A percentile compares a stretch with the other conserved stretches of the same genome.
Conservation (phyloP, 2,888 invertebrate species). For the Campaea margaritaria region DNA sequence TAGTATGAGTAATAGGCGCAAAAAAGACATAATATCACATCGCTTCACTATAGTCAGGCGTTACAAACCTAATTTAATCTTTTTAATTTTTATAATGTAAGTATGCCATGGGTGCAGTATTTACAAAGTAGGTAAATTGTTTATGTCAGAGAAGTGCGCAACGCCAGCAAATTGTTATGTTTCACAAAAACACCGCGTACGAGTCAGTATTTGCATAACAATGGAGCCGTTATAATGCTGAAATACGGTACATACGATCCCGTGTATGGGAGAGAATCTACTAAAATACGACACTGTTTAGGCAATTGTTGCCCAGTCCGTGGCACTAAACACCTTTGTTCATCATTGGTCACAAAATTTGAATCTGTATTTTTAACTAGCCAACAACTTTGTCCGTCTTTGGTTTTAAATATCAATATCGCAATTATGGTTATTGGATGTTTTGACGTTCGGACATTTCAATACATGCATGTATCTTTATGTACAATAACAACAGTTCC, state of each 20-base stretch:
- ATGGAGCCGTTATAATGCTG: constrained; percentile 39
- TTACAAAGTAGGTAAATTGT: constrained; percentile 37
- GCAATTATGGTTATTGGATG: constrained; percentile 22
- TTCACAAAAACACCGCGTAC: constrained; percentile 40
- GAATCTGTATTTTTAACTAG: constrained; percentile 29
- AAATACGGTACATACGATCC: constrained; percentile 40
- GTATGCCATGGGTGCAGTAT: constrained; percentile 35
- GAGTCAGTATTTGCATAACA: constrained; percentile 40
- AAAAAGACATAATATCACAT: no score
- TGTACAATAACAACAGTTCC: no score
- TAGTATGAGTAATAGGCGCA: no score
- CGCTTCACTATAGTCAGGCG: neutral
- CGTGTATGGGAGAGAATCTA: constrained; percentile 31
- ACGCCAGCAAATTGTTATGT: constrained; percentile 26
- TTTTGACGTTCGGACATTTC: constrained; percentile 14
- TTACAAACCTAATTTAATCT: neutral
- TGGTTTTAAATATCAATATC: constrained; percentile 22
- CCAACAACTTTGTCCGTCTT: constrained; percentile 23
- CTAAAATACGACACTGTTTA: constrained; percentile 29
- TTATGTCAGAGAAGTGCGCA: constrained; percentile 37
- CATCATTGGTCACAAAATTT: constrained; percentile 32
- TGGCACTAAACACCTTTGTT: constrained; percentile 31
- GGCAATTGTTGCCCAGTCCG: constrained; percentile 28
- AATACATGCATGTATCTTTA: constrained; percentile 30
- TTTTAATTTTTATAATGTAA: constrained; percentile 15